phyloP scores from a whole-genome alignment of 2,797 vertebrate genomes.

The Psittacula derbiana region DNA sequence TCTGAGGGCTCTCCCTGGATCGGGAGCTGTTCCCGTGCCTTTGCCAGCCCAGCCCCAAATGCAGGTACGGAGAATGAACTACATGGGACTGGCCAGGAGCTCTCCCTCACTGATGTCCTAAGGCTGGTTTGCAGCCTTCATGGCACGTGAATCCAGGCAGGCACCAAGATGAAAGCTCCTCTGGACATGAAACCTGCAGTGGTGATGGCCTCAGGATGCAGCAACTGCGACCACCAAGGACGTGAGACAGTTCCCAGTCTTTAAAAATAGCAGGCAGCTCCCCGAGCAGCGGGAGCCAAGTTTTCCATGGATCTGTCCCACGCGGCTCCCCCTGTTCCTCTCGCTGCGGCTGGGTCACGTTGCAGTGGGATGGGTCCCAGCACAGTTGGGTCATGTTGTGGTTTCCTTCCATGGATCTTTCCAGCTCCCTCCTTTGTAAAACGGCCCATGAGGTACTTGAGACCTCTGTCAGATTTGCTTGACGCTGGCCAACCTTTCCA shows the following conservation, averaged over 20 bases:
- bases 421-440: not conserved
- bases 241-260: not conserved
- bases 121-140: not conserved
- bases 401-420: not conserved
- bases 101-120: not conserved
- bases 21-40: not conserved
- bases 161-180: not conserved
- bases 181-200: not conserved
- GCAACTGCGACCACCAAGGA: fast-evolving
- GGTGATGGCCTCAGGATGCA: not conserved
- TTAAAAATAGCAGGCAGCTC: not conserved
- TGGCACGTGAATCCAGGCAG: fast-evolving
- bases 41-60: not conserved
- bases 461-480: not conserved
- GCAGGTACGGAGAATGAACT: not conserved
- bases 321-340: not conserved
- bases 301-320: not conserved
- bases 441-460: not conserved
- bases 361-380: not conserved
- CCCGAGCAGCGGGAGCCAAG: not conserved
- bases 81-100: fast-evolving
- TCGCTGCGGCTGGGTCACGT: fast-evolving
- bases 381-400: not conserved
- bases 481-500: not conserved
- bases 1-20: fast-evolving